These are phyloP conservation scores for Rhabdomys dilectus DNA, from an alignment of 2,113 vertebrate species.

Conservation along the genomic window DNA sequence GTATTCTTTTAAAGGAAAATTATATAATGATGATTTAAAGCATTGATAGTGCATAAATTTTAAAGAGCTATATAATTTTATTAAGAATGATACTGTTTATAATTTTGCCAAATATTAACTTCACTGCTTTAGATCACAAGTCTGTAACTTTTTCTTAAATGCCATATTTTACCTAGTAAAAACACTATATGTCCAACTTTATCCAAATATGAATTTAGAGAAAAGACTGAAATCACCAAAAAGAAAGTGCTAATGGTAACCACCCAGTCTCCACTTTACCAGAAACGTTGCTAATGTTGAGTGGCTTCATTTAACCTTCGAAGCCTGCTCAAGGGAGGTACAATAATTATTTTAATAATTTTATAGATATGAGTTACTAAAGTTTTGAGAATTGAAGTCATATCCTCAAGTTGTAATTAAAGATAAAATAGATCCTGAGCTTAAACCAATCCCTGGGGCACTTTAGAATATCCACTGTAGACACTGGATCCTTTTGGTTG, in stretches of 20 bases:
- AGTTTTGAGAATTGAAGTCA: not conserved
- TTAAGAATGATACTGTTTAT: not conserved
- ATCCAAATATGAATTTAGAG: not conserved
- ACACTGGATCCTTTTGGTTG: not conserved
- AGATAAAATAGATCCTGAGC: not conserved
- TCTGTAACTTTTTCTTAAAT: conserved; percentile 5
- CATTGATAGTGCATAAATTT: not conserved
- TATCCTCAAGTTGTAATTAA: not conserved
- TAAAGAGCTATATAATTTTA: conserved; percentile 3
- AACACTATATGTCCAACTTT: not conserved
- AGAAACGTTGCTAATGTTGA: not conserved
- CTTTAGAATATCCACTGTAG: not conserved
- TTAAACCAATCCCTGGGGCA: not conserved
- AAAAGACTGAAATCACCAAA: not conserved
- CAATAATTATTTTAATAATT: not conserved
- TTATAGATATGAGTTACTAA: not conserved
- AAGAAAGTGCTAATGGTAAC: not conserved
- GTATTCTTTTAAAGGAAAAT: not conserved
- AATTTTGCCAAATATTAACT: not conserved
- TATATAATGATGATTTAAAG: not conserved
- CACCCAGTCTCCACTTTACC: not conserved
- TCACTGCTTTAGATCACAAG: not conserved
- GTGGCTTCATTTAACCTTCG: not conserved
- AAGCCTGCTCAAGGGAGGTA: not conserved
- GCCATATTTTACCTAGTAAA: not conserved